These are phyloP conservation scores for Sogatella furcifera DNA, from an alignment of 1,140 invertebrate genomes.

Conservation along the genomic window DNA sequence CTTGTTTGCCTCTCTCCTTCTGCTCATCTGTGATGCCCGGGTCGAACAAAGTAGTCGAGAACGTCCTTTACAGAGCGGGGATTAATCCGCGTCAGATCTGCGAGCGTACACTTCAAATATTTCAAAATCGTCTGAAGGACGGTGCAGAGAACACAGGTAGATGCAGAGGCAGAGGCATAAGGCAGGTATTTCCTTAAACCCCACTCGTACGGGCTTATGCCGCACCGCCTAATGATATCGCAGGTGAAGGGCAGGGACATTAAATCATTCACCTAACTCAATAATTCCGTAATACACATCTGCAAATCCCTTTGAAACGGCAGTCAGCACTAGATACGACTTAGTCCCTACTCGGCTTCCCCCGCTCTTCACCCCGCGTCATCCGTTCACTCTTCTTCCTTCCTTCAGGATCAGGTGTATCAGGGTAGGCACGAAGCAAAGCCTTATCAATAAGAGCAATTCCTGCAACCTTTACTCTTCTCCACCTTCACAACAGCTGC, in stretches of 20 bases:
- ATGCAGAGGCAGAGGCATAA: not conserved
- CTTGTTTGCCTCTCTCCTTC: too few relatives aligned
- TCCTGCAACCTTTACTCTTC: too few relatives aligned
- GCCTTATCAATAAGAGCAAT: too few relatives aligned
- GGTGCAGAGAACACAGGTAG: too few relatives aligned
- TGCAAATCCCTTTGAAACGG: conserved; percentile 15
- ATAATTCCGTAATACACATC: conserved; percentile 15
- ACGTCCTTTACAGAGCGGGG: not conserved
- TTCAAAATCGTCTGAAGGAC: not conserved
- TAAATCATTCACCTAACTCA: conserved; percentile 17
- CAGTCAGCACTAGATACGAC: not conserved
- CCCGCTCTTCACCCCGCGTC: not conserved
- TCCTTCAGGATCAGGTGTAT: not conserved
- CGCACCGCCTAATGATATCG: conserved; percentile 13
- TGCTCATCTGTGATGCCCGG: not conserved
- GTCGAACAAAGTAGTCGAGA: not conserved
- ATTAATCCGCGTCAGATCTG: conserved; percentile 1
- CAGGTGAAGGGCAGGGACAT: conserved; percentile 11
- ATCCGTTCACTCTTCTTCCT: not conserved
- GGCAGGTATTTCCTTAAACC: not conserved
- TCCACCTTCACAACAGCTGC: too few relatives aligned
- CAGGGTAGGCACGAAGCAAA: too few relatives aligned
- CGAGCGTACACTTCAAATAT: not conserved
- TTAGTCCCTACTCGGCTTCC: not conserved
- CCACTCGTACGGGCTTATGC: conserved; percentile 12